Percentiles rank a stretch among this genome's conserved stretches.
Evolutionary conservation across 2,797 vertebrate genomes (phyloP).

Genomic region (Neosilurus mollespiculum): DNA sequence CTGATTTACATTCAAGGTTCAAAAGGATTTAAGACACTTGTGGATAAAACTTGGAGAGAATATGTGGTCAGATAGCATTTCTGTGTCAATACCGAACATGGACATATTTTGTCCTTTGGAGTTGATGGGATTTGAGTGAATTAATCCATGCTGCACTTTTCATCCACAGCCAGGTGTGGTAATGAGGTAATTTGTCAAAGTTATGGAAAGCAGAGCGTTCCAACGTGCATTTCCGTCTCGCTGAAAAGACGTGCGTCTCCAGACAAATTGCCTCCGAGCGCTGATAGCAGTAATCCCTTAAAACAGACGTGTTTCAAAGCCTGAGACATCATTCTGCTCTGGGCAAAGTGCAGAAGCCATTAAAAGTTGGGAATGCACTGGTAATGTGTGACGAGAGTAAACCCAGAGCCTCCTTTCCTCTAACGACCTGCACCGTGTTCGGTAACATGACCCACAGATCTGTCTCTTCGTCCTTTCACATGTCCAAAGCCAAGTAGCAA

Average conservation of each 20-base stretch:
- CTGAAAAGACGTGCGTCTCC: conserved; percentile 63
- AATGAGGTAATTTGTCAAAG: conserved; percentile 69
- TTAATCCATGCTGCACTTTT: conserved; percentile 61
- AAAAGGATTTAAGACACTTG: background rate
- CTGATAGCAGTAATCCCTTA: conserved; percentile 71
- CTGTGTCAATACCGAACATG: conserved; percentile 23
- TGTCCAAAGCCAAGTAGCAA: conserved; percentile 61
- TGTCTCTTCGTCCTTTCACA: conserved; percentile 40
- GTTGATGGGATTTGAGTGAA: conserved; percentile 43
- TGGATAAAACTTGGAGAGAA: conserved; percentile 8
- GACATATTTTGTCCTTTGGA: conserved; percentile 35
- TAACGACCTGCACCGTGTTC: conserved; percentile 46
- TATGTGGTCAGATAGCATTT: conserved; percentile 33
- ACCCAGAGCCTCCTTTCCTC: conserved; percentile 52
- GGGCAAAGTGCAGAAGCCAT: conserved; percentile 67
- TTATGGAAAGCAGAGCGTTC: conserved; percentile 54
- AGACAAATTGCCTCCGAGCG: conserved; percentile 66
- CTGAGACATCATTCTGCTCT: conserved; percentile 53
- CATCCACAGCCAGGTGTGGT: conserved; percentile 58
- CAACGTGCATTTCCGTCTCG: conserved; percentile 62
- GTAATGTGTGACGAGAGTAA: conserved; percentile 65
- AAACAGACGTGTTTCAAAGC: conserved; percentile 63
- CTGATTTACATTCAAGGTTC: background rate
- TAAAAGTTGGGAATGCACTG: conserved; percentile 69
- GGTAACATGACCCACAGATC: conserved; percentile 59